Evolutionary conservation across 1,140 invertebrate species (phyloP), one percentile per base, ranked within the genome.

Genomic region (Sipha flava): DNA sequence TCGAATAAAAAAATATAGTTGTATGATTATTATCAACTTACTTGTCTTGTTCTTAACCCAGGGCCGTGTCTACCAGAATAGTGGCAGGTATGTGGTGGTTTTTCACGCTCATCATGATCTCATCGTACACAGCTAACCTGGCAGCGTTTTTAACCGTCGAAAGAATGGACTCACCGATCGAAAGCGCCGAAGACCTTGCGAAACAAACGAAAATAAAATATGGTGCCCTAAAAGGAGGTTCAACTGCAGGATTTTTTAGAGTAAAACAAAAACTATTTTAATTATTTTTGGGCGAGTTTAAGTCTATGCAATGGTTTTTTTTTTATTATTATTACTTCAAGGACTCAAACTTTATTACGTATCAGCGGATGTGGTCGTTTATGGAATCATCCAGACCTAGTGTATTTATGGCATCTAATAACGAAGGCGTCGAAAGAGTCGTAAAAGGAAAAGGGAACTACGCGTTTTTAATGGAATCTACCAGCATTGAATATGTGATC

Each of bases 121-220:
- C 96, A 18, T 98, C 96, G 1, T 98, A 98, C 86, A 99, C 97
- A 31, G 97, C 97, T 43, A 98, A 98, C 86, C 88, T 98, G 83
- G 97, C 97, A 26, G 96, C 97, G 34, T 98, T 99, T 86, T 86
- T 99, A 6, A 99, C 97, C 0, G 96, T 98, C 3, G 96, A 98
- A 85, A 88, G 95, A 82, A 95, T 98, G 92, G 94, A 97, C 85
- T 95, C 95, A 0, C 95, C 96, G 7, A 99, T 99, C 75, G 94
- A 97, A 85, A 95, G 92, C 83, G 94, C 95, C 0, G 96, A 98
- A 85, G 97, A 98, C 87, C 87, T 99, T 62, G 95, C 96, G 10
- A 96, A 96, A 85, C 97, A 99, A 86, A 96, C 94, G 0, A 94
- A 95, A 87, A 97, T 99, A 82, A 95, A 97, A 86, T 99, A 99